Evolutionary conservation across 1,140 invertebrate species (phyloP), one percentile per base, ranked within the genome.

Genomic region (Mesaphorura yosii): DNA sequence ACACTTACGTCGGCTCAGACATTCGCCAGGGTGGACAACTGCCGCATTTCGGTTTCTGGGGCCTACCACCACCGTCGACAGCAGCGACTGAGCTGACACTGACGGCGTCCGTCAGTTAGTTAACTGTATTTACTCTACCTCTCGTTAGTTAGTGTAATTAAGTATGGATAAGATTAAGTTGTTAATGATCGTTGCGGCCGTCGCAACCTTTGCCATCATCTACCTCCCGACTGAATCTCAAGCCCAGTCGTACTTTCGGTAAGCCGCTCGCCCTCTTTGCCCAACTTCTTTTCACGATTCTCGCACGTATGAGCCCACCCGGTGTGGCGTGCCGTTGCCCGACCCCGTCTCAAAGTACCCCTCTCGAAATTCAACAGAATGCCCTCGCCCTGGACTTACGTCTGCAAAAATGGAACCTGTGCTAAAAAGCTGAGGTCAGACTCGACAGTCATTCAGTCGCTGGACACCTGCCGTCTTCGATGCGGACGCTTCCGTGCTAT

Each of bases 331-430:
- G 28, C 31, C 25, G 10, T 19, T 15, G 15, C 15, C 20, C n/a
- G 1, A 26, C 28, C 22, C 19, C 22, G 2, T 26, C 25, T 10
- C n/a, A n/a, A n/a, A n/a, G n/a, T n/a, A n/a, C n/a, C n/a, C n/a
- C n/a, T n/a, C n/a, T n/a, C n/a, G n/a, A n/a, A n/a, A n/a, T 51
- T 57, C 12, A 2, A 34, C 31, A 64, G 62, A 26, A 64, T 64
- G 62, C 62, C 62, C 7, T 62, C 59, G 28, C 62, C 62, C 3
- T 64, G 59, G 59, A 64, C 62, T 7, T 62, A 62, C 39, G 62
- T 64, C 3, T 64, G 62, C 48, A 64, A 64, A 40, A 64, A 62
- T 50, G 62, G 62, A 25, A 62, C 59, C n/a, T 64, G 62, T 50
- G 51, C 57, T 26, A 64, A 64, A 49, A 64, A 64, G 37, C 42